phyloP scores from a whole-genome alignment of 2,888 invertebrate species.

The Lepidochitona cinerea region DNA sequence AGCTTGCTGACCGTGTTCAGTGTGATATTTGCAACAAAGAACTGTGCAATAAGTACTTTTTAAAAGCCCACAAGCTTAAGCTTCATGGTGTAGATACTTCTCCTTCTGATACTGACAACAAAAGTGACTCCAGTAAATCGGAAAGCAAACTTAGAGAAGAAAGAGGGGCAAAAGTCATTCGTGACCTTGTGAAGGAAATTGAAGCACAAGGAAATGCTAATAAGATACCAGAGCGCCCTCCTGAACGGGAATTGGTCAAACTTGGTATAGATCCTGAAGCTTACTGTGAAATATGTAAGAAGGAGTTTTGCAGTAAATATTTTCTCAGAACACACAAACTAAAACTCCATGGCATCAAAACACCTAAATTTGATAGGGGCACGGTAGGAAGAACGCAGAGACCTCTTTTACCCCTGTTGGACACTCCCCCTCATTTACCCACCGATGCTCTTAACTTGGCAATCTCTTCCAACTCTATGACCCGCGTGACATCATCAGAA shows the following conservation, averaged over 20 bases:
- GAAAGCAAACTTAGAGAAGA: constrained; percentile 21
- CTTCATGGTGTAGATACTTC: constrained; percentile 79
- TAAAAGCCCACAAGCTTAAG: constrained; percentile 99
- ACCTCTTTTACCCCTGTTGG: neutral
- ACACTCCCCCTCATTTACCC: neutral
- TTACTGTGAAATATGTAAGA: constrained; percentile 84
- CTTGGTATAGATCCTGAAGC: constrained; percentile 71
- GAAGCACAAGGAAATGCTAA: constrained; percentile 8
- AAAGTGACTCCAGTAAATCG: neutral
- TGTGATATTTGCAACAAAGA: constrained; percentile 99
- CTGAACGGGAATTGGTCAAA: constrained; percentile 63
- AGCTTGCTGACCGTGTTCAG: constrained; percentile 68
- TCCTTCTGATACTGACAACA: constrained; percentile 21
- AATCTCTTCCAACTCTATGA: neutral
- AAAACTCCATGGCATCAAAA: constrained; percentile 95
- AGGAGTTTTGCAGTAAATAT: constrained; percentile 98
- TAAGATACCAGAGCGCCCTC: constrained; percentile 42
- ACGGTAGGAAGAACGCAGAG: neutral
- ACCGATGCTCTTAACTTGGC: neutral
- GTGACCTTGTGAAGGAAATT: constrained; percentile 12
- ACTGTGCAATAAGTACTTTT: constrained; percentile 99
- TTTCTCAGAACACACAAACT: constrained; percentile 97
- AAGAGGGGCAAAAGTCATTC: constrained; percentile 15
- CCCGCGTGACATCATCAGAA: constrained; percentile 17
- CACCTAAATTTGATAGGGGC: constrained; percentile 32